phyloP scores from a whole-genome alignment of 1,140 invertebrate genomes.

The Drosophila teissieri region DNA sequence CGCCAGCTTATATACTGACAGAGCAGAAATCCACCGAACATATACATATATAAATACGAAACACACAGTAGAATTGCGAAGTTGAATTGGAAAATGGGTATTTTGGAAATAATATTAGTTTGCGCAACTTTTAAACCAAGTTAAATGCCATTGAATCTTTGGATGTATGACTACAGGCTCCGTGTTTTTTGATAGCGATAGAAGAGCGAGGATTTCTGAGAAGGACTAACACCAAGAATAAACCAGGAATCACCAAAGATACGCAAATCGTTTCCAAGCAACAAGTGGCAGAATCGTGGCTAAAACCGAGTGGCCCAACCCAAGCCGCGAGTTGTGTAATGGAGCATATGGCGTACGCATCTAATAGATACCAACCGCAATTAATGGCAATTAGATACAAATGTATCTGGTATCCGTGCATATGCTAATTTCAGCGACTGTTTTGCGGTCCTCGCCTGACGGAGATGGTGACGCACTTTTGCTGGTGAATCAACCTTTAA shows the following conservation, averaged over 20 bases:
- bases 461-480: slow-evolving; percentile 27
- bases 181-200: too few relatives aligned
- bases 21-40: slow-evolving; percentile 8
- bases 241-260: not conserved
- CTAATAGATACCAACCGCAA: slow-evolving; percentile 31
- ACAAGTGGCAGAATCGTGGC: slow-evolving; percentile 25
- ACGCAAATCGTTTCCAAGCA: slow-evolving; percentile 3
- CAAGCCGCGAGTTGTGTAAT: slow-evolving; percentile 62
- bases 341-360: slow-evolving; percentile 59
- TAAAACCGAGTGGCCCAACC: slow-evolving; percentile 13
- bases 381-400: slow-evolving; percentile 51
- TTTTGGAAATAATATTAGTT: too few relatives aligned
- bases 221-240: not conserved
- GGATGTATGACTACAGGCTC: not conserved
- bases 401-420: slow-evolving; percentile 51
- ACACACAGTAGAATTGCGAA: not conserved
- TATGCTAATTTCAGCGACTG: slow-evolving; percentile 25
- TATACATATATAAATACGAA: slow-evolving; percentile 1
- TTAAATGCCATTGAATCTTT: not conserved
- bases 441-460: slow-evolving; percentile 17
- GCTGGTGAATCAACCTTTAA: slow-evolving; percentile 22
- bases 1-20: slow-evolving; percentile 17
- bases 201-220: not conserved
- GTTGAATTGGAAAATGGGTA: not conserved
- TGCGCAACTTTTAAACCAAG: too few relatives aligned